Evolutionary conservation across 2,797 vertebrate species (phyloP).

Genomic region (Rhinogobio ventralis): DNA sequence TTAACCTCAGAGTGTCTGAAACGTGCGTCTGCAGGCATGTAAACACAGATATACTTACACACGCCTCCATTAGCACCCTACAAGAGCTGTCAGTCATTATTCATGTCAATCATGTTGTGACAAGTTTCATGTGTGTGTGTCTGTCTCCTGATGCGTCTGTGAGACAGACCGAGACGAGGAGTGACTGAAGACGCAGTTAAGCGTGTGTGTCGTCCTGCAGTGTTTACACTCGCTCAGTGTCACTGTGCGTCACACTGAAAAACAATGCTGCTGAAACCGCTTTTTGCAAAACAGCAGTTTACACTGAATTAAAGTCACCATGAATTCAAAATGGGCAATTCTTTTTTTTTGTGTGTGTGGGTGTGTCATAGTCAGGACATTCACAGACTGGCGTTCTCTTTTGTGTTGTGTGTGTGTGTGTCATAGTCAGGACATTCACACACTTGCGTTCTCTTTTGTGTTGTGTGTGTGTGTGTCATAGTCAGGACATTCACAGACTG

Average conservation of each 20-base stretch:
- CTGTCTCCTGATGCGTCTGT: slow-evolving; percentile 20
- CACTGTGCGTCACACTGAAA: too few species aligned
- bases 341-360: too few species aligned
- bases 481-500: too few species aligned
- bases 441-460: too few species aligned
- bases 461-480: too few species aligned
- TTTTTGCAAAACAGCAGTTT: background rate
- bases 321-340: too few species aligned
- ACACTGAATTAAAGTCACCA: background rate
- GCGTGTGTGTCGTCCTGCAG: background rate
- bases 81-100: slow-evolving; percentile 49
- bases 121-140: slow-evolving; percentile 43
- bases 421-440: too few species aligned
- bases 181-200: background rate
- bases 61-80: slow-evolving; percentile 54
- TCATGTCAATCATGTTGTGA: slow-evolving; percentile 50
- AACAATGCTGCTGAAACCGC: too few species aligned
- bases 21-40: background rate
- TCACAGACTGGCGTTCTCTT: too few species aligned
- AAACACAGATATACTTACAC: slow-evolving; percentile 17
- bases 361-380: too few species aligned
- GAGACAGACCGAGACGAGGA: background rate
- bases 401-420: too few species aligned
- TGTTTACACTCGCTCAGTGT: too few species aligned
- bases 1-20: background rate